A percentile compares a stretch with the other conserved stretches of the same genome.
phyloP scores from a whole-genome alignment of 2,888 invertebrate genomes.

The Dyspetes luteomarginatus region DNA sequence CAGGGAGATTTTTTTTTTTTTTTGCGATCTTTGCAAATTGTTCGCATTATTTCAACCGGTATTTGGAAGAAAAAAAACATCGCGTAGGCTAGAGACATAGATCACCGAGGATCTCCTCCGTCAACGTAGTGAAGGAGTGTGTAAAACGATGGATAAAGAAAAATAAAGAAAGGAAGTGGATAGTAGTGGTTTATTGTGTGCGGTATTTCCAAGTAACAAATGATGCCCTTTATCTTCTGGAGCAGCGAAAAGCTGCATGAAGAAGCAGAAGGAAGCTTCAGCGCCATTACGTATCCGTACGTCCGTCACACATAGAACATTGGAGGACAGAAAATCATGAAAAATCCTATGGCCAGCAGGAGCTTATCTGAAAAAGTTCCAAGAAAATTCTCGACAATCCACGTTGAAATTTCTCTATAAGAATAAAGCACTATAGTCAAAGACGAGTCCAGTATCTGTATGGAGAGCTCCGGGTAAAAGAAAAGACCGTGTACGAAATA shows the following conservation, averaged over 20 bases:
- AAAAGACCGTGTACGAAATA: too few relatives aligned
- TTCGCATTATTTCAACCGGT: too few relatives aligned
- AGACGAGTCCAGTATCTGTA: too few relatives aligned
- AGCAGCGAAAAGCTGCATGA: conserved; percentile 17
- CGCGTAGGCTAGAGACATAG: conserved; percentile 42
- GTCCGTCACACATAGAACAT: too few relatives aligned
- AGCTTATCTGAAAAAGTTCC: neutral
- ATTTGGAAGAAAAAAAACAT: neutral
- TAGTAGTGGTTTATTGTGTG: conserved; percentile 51
- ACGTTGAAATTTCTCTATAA: too few relatives aligned
- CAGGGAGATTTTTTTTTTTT: conserved; percentile 36
- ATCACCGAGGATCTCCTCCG: conserved; percentile 27
- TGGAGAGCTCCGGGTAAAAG: too few relatives aligned
- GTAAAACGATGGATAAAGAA: conserved; percentile 14
- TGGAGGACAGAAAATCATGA: neutral
- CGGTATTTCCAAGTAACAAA: conserved; percentile 51
- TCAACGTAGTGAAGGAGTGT: conserved; percentile 24
- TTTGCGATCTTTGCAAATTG: too few relatives aligned
- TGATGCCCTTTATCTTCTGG: conserved; percentile 47
- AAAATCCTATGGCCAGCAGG: neutral
- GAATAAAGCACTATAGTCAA: too few relatives aligned
- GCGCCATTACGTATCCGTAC: neutral
- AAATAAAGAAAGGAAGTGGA: conserved; percentile 38
- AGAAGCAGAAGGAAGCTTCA: conserved; percentile 4
- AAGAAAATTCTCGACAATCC: neutral